Percentiles rank a stretch among this genome's conserved stretches.
Conservation (phyloP, 2,888 invertebrate genomes). For the Podabrus alpinus region DNA sequence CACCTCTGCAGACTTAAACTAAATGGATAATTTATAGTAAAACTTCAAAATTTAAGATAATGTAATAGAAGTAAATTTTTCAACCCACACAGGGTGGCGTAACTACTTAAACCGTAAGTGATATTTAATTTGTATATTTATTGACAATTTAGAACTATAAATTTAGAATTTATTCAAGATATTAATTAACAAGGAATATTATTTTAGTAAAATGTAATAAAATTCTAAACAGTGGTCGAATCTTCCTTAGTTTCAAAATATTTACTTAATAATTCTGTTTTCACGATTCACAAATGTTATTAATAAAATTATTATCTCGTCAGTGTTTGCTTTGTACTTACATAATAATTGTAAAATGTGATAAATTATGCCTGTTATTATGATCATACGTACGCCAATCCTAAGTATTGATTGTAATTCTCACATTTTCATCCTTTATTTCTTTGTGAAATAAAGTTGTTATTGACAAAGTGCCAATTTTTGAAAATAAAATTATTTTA, state of each 20-base stretch:
- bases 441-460: neutral
- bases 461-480: neutral
- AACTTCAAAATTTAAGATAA: too few species aligned
- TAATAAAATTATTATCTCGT: too few species aligned
- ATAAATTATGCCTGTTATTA: neutral
- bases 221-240: neutral
- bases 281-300: neutral
- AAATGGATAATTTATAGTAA: too few species aligned
- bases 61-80: too few species aligned
- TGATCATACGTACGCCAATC: neutral
- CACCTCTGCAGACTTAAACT: too few species aligned
- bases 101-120: too few species aligned
- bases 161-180: too few species aligned
- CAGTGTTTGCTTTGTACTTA: neutral
- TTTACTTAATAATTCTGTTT: neutral
- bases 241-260: neutral
- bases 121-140: too few species aligned
- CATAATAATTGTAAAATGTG: neutral
- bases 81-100: too few species aligned
- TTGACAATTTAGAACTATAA: too few species aligned
- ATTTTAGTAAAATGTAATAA: too few species aligned
- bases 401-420: neutral
- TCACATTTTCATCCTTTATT: neutral
- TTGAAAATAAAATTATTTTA: neutral
- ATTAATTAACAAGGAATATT: too few species aligned